Percentiles rank a stretch among this genome's conserved stretches.
Evolutionary conservation across 2,113 vertebrate genomes (phyloP).

Genomic region (Cyprinodon tularosa): DNA sequence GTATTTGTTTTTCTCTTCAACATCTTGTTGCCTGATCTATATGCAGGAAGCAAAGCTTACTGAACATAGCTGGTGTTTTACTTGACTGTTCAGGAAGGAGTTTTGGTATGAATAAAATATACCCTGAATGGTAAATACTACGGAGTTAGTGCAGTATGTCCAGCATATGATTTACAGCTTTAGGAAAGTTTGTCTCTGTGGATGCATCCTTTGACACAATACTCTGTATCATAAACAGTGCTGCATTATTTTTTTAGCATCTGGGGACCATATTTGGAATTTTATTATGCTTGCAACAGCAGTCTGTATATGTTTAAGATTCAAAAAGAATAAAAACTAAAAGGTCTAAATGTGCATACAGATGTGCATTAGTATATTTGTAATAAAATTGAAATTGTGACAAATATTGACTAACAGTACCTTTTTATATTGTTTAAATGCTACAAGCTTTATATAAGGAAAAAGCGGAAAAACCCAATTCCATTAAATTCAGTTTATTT

Average conservation of each 20-base stretch:
- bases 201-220: not conserved
- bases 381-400: no score
- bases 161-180: not conserved
- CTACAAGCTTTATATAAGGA: not conserved
- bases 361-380: not conserved
- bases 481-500: no score
- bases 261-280: not conserved
- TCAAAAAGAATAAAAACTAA: not conserved
- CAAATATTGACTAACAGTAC: not conserved
- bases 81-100: not conserved
- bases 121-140: not conserved
- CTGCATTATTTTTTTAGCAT: not conserved
- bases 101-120: slow-evolving; percentile 2
- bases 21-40: not conserved
- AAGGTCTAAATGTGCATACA: not conserved
- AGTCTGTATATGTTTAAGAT: not conserved
- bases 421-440: not conserved
- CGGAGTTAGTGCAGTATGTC: not conserved
- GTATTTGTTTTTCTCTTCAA: not conserved
- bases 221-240: not conserved
- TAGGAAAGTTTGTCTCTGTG: not conserved
- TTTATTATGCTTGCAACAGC: not conserved
- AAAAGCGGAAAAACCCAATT: no score
- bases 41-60: not conserved
- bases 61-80: not conserved